Evolutionary conservation across 2,797 vertebrate species (phyloP).

Genomic region (Momotus momota): DNA sequence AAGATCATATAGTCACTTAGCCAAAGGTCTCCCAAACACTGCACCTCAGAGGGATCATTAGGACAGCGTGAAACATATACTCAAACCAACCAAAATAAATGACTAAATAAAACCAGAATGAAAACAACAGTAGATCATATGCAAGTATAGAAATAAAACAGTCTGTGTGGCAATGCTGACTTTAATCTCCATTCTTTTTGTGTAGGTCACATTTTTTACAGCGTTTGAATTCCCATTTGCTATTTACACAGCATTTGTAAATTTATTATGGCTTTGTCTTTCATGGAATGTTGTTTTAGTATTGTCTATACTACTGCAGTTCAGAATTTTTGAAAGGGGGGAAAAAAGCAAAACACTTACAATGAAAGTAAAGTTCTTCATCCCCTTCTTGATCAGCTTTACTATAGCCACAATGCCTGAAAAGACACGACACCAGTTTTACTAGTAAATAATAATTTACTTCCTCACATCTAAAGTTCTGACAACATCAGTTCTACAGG

Average conservation of each 20-base stretch:
- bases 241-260: constrained; percentile 30
- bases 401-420: constrained; percentile 97
- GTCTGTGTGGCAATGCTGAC: neutral
- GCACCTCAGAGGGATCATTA: constrained; percentile 84
- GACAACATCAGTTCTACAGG: constrained; percentile 3
- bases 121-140: constrained; percentile 45
- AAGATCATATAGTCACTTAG: constrained; percentile 74
- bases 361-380: constrained; percentile 99
- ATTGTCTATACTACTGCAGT: constrained; percentile 30
- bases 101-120: constrained; percentile 24
- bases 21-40: constrained; percentile 71
- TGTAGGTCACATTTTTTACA: constrained; percentile 20
- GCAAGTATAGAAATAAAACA: constrained; percentile 44
- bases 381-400: constrained; percentile 99
- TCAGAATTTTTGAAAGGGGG: neutral
- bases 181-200: constrained; percentile 30
- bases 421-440: constrained; percentile 23
- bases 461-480: neutral
- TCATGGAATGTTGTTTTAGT: constrained; percentile 31
- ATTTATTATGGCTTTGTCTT: constrained; percentile 27
- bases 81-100: constrained; percentile 58
- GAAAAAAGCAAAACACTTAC: constrained; percentile 88
- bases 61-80: constrained; percentile 59
- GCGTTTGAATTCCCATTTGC: constrained; percentile 28
- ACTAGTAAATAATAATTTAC: constrained; percentile 26